Evolutionary conservation across 1,140 invertebrate genomes (phyloP), one percentile per base, ranked within the genome.

Genomic region (Drosophila repleta): DNA sequence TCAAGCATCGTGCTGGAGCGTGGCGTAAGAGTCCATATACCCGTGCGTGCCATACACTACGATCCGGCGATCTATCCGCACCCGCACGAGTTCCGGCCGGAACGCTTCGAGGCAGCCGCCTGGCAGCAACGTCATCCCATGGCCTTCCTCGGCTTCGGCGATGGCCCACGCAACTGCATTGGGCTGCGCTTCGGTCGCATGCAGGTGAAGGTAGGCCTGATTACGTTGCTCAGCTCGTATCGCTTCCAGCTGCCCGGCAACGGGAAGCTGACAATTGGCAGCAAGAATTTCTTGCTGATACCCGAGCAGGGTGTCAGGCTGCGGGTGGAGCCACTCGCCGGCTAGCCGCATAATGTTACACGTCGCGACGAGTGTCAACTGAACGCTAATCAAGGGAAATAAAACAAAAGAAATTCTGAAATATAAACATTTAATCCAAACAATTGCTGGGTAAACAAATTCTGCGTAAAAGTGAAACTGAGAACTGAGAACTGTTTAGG

Each of bases 81-180:
- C 17, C 76, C 74, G 3, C 1, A 60, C 0, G 41, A 66, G 32
- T 68, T 83, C 35, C 49, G 58, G 1, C 79, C 71, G 10, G 68
- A 78, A 35, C 72, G 73, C 2, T 76, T 72, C 26, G 73, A 75
- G 13, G 0, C 45, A 8, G 45, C 37, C 11, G 63, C 46, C 17
- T 17, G 24, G 17, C 48, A 39, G 21, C 26, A 76, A 26, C 76
- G 77, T 1, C 64, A 74, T 48, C 17, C 57, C 0, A 4, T 46
- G 11, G 43, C 93, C 0, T 96, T 94, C 75, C 92, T 96, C 15
- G 94, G 95, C 1, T 96, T 96, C 79, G 95, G 95, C 35, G 94
- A 95, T 55, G 95, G 95, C n/a, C 94, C 94, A 0, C 92, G 95
- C 61, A 93, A 94, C 79, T 94, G 94, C 76, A 93, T 94, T 56